phyloP scores from a whole-genome alignment of 2,888 invertebrate species.

The Dusona sp. region DNA sequence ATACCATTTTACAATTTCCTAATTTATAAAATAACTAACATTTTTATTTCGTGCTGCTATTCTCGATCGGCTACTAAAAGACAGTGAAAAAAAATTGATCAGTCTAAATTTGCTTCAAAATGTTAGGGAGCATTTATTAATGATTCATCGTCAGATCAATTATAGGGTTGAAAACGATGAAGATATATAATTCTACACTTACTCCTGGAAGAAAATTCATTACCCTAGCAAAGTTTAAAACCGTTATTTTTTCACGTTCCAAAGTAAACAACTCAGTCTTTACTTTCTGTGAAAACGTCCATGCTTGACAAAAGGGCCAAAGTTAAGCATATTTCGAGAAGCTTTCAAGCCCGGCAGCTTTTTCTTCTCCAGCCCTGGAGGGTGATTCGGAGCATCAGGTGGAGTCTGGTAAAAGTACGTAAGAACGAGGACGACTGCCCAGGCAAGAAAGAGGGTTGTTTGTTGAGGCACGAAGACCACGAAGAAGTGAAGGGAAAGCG shows the following conservation, averaged over 20 bases:
- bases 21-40: not conserved
- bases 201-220: not conserved
- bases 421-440: not conserved
- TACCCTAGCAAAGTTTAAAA: not conserved
- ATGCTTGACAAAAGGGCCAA: not conserved
- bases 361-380: conserved; percentile 2
- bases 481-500: conserved; percentile 4
- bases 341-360: not conserved
- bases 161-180: not conserved
- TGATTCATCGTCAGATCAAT: not conserved
- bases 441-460: conserved; percentile 25
- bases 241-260: not conserved
- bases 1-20: not conserved
- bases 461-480: conserved; percentile 1
- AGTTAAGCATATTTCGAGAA: not conserved
- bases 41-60: not conserved
- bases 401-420: not conserved
- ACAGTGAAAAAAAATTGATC: not conserved
- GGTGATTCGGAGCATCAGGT: conserved; percentile 1
- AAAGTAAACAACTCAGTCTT: conserved; percentile 4
- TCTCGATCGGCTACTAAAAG: not conserved
- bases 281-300: not conserved
- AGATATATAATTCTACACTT: not conserved
- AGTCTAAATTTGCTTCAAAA: not conserved
- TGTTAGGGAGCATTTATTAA: not conserved